These are phyloP conservation scores for Tholera decimalis DNA, from an alignment of 2,888 invertebrate species.

Conservation along the genomic window DNA sequence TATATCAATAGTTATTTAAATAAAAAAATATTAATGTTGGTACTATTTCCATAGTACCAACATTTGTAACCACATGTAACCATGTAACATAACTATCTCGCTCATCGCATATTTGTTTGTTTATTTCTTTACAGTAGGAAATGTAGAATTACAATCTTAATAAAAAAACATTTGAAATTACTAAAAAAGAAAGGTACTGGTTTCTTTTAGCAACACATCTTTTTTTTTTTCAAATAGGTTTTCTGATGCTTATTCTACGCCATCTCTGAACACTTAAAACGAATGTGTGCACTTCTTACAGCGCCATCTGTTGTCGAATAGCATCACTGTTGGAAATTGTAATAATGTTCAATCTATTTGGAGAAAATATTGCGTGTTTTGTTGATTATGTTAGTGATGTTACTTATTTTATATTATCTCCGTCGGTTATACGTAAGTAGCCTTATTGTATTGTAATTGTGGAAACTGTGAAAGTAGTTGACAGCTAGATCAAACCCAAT, in stretches of 20 bases:
- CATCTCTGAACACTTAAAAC: constrained; percentile 39
- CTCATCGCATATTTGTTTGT: too few relatives aligned
- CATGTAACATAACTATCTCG: too few relatives aligned
- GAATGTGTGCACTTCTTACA: neutral
- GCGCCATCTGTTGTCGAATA: constrained; percentile 56
- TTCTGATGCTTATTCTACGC: neutral
- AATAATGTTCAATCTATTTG: neutral
- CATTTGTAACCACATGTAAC: too few relatives aligned
- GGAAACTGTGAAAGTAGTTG: constrained; percentile 13
- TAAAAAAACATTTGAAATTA: too few relatives aligned
- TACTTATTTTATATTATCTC: constrained; percentile 45
- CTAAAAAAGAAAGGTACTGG: too few relatives aligned
- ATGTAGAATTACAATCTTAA: too few relatives aligned
- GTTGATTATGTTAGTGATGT: constrained; percentile 46
- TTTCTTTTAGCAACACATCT: too few relatives aligned
- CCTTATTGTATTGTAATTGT: constrained; percentile 9
- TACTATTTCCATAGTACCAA: too few relatives aligned
- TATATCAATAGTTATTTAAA: too few relatives aligned
- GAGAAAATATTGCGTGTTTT: constrained; percentile 24
- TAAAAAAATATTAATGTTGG: too few relatives aligned
- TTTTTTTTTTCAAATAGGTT: neutral
- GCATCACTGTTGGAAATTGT: constrained; percentile 32
- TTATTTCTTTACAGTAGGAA: too few relatives aligned
- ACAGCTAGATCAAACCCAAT: constrained; percentile 16
- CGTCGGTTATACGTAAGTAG: constrained; percentile 43